These are phyloP conservation scores for Meleagris gallopavo DNA, from an alignment of 2,113 vertebrate species.

Conservation along the genomic window DNA sequence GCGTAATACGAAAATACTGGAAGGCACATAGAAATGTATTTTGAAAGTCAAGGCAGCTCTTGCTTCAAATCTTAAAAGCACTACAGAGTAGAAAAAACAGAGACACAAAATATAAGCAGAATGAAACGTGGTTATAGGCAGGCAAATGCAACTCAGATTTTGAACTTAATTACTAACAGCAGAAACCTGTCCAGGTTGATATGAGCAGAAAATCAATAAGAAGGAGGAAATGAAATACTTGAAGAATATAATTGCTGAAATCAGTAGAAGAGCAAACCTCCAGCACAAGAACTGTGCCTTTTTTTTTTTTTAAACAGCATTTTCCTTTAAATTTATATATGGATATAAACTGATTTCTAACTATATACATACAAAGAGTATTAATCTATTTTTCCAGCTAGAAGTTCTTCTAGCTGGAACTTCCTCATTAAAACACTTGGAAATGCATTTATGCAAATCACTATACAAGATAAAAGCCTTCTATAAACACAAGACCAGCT, in stretches of 20 bases:
- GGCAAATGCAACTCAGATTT: background rate
- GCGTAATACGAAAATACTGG: constrained; percentile 2
- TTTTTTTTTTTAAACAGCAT: background rate
- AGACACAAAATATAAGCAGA: background rate
- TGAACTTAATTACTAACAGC: background rate
- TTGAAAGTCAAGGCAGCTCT: background rate
- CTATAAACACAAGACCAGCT: background rate
- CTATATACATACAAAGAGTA: background rate
- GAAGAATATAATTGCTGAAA: background rate
- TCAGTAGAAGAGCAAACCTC: background rate
- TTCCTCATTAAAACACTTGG: background rate
- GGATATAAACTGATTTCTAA: background rate
- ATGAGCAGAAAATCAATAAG: background rate
- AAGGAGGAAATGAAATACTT: background rate
- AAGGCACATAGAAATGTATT: background rate
- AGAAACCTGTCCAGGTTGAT: background rate
- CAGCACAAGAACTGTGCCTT: background rate
- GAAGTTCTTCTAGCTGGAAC: background rate
- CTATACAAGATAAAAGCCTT: background rate
- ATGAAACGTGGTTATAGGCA: background rate
- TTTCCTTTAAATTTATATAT: background rate
- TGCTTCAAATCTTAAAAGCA: background rate
- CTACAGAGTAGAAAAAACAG: background rate
- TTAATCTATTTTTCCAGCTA: background rate
- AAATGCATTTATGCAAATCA: constrained; percentile 29